Evolutionary conservation across 2,888 invertebrate genomes (phyloP).

Genomic region (Ichneumon xanthorius): DNA sequence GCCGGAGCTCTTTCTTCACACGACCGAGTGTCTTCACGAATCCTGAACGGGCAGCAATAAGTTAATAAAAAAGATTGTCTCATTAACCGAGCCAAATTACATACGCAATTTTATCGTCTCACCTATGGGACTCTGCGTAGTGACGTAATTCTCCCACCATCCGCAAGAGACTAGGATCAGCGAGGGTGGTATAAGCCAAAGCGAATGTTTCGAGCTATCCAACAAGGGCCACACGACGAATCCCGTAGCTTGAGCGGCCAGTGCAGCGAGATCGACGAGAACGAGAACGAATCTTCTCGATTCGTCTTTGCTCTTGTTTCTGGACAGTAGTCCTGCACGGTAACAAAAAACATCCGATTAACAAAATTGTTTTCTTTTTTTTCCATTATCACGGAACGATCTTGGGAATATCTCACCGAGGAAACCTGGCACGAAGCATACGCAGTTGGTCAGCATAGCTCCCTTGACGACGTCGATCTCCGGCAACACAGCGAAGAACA

Average conservation of each 20-base stretch:
- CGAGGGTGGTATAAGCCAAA: conserved; percentile 95
- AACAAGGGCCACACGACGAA: conserved; percentile 96
- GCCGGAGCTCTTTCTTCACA: conserved; percentile 92
- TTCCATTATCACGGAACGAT: neutral
- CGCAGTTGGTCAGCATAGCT: conserved; percentile 97
- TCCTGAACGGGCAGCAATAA: conserved; percentile 82
- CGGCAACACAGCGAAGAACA: conserved; percentile 95
- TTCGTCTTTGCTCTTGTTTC: conserved; percentile 90
- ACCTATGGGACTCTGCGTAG: conserved; percentile 93
- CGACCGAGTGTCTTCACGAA: conserved; percentile 91
- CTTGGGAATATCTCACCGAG: conserved; percentile 84
- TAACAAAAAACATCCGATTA: conserved; percentile 3
- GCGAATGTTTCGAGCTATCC: conserved; percentile 89
- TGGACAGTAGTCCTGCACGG: conserved; percentile 90
- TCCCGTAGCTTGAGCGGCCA: conserved; percentile 95
- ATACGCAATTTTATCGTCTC: conserved; percentile 69
- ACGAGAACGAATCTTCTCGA: conserved; percentile 92
- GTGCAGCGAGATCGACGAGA: conserved; percentile 93
- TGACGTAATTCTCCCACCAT: conserved; percentile 99
- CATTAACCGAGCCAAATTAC: conserved; percentile 5
- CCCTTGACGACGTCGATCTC: conserved; percentile 97
- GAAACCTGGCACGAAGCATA: conserved; percentile 95
- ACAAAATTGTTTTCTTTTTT: neutral
- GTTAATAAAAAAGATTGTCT: conserved; percentile 62
- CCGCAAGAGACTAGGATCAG: conserved; percentile 95